A percentile compares a stretch with the other conserved stretches of the same genome.
Evolutionary conservation across 2,888 invertebrate species (phyloP).

Genomic region (Rhingia campestris): DNA sequence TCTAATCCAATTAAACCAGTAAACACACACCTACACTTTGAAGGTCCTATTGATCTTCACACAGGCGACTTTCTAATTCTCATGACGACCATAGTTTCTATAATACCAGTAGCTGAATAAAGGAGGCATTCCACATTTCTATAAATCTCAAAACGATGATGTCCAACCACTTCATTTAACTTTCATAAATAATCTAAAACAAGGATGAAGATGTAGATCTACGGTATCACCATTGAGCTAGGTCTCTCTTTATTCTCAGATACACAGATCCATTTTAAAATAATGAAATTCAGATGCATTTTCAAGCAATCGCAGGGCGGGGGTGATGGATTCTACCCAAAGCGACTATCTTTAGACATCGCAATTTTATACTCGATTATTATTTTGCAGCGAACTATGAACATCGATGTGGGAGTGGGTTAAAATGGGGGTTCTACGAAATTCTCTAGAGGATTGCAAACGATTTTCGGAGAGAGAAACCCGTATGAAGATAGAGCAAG

Average conservation of each 20-base stretch:
- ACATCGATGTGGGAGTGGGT: constrained; percentile 5
- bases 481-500: constrained; percentile 34
- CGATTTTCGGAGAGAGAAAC: constrained; percentile 43
- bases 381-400: constrained; percentile 68
- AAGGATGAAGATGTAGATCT: constrained; percentile 50
- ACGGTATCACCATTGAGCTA: constrained; percentile 17
- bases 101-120: not conserved
- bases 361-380: constrained; percentile 70
- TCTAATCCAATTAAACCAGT: constrained; percentile 53
- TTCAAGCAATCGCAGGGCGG: constrained; percentile 40
- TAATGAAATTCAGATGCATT: constrained; percentile 68
- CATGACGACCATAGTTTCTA: not conserved
- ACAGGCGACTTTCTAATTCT: not conserved
- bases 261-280: constrained; percentile 66
- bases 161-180: constrained; percentile 68
- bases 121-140: constrained; percentile 45
- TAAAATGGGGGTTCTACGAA: not conserved
- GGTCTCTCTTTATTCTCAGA: constrained; percentile 29
- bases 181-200: constrained; percentile 67
- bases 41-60: constrained; percentile 27
- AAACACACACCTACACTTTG: constrained; percentile 49
- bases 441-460: constrained; percentile 49
- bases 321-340: not conserved
- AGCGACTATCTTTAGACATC: constrained; percentile 66
- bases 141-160: constrained; percentile 59